Conservation (phyloP, 2,888 invertebrate genomes). For the Sabellastarte sp. region DNA sequence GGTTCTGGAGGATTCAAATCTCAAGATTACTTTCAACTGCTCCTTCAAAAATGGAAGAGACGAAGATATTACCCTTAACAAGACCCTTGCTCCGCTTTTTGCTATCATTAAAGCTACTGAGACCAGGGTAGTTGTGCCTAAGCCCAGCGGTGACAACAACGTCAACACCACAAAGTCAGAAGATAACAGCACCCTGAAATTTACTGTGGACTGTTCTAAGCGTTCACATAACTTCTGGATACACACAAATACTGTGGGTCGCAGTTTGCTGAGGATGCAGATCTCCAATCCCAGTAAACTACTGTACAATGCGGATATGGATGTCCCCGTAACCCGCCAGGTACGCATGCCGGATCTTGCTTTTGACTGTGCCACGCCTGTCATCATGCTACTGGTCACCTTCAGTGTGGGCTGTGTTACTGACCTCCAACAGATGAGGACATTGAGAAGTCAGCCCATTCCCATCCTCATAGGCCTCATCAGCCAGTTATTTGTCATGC, state of each 20-base stretch:
- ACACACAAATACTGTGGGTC: not conserved
- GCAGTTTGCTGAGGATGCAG: not conserved
- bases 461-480: constrained; percentile 49
- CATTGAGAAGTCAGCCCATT: constrained; percentile 47
- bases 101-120: not conserved
- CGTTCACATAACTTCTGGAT: not conserved
- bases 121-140: not conserved
- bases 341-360: not conserved
- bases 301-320: not conserved
- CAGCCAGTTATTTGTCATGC: constrained; percentile 55
- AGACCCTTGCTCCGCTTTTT: too few species aligned
- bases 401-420: constrained; percentile 56
- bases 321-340: not conserved
- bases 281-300: not conserved
- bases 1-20: not conserved
- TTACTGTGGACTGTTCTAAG: not conserved
- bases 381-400: constrained; percentile 51
- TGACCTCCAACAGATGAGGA: constrained; percentile 46
- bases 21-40: not conserved
- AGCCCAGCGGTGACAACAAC: not conserved
- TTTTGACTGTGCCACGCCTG: constrained; percentile 33
- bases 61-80: not conserved
- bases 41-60: not conserved
- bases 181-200: not conserved
- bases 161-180: not conserved